A percentile compares a stretch with the other conserved stretches of the same genome.
phyloP scores from a whole-genome alignment of 1,140 invertebrate species.

The Capitella teleta region DNA sequence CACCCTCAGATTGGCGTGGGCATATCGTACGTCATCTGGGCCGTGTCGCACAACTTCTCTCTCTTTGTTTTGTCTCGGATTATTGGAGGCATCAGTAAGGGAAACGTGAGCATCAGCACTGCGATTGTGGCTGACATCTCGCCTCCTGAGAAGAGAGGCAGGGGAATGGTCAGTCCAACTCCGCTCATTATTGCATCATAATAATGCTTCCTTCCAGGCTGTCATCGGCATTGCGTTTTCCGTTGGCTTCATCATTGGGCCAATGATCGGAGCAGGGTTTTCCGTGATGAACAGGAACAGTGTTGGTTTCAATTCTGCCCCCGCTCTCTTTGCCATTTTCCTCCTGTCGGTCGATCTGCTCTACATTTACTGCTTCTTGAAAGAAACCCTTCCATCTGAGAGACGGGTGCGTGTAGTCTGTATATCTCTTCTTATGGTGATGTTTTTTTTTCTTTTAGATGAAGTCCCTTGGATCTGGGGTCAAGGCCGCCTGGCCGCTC shows the following conservation, averaged over 20 bases:
- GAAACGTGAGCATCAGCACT: slow-evolving; percentile 89
- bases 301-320: slow-evolving; percentile 61
- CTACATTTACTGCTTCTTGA: slow-evolving; percentile 62
- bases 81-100: slow-evolving; percentile 89
- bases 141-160: slow-evolving; percentile 63
- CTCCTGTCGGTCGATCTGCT: slow-evolving; percentile 68
- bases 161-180: slow-evolving; percentile 73
- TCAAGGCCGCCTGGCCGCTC: too few relatives aligned
- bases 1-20: slow-evolving; percentile 60
- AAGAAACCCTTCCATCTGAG: slow-evolving; percentile 73
- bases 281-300: slow-evolving; percentile 53
- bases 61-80: slow-evolving; percentile 87
- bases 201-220: slow-evolving; percentile 56
- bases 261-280: slow-evolving; percentile 85
- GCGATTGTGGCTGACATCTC: slow-evolving; percentile 91
- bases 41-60: slow-evolving; percentile 71
- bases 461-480: too few relatives aligned
- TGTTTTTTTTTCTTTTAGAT: neutral
- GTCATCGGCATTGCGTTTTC: slow-evolving; percentile 94
- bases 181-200: neutral
- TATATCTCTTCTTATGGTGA: neutral
- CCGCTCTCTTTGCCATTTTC: slow-evolving; percentile 72
- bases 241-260: slow-evolving; percentile 90
- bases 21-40: slow-evolving; percentile 79
- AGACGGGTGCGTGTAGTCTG: slow-evolving; percentile 39